Evolutionary conservation across 1,140 invertebrate genomes (phyloP), one percentile per base, ranked within the genome.

Genomic region (Dendroctonus ponderosae): DNA sequence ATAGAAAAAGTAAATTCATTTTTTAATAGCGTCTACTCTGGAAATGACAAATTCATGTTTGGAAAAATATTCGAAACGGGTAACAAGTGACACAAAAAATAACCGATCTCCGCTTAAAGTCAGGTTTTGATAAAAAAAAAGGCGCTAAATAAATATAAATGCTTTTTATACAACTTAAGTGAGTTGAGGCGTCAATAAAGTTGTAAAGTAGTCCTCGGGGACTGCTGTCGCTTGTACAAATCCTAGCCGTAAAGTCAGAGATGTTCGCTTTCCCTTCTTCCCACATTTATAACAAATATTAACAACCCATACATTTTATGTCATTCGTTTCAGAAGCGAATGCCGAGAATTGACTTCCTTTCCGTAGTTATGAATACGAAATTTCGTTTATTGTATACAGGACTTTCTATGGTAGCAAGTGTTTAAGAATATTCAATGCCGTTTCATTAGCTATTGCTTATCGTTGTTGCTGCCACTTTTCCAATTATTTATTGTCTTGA

Each of bases 151-250:
- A 73, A 75, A 73, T 69, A 66, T 68, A 67, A 71, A 50, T 68
- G 63, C 60, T 72, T 73, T 73, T 73, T 75, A 75, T 60, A 71
- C 54, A 73, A 72, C 62, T 72, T 71, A 70, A 71, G 70, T 67
- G 67, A 73, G 70, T 70, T 71, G 65, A 67, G 70, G 72, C 73
- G 73, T 75, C 73, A 75, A 75, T 75, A 75, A 75, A 75, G 72
- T 75, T 75, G 73, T 73, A 73, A 75, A 75, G 72, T 75, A 73
- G 72, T 73, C 73, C 72, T 69, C 59, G 51, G 73, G 72, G 73
- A 75, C 70, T 71, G 50, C 70, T 73, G 70, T 72, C 71, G 71
- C 68, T 72, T 56, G 66, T 69, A 70, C 72, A 73, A 73, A 73
- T 75, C 72, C 72, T 68, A 59, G 60, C 69, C 70, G 70, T 72